Conservation (phyloP, 2,888 invertebrate genomes). For the Euplagia quadripunctaria region DNA sequence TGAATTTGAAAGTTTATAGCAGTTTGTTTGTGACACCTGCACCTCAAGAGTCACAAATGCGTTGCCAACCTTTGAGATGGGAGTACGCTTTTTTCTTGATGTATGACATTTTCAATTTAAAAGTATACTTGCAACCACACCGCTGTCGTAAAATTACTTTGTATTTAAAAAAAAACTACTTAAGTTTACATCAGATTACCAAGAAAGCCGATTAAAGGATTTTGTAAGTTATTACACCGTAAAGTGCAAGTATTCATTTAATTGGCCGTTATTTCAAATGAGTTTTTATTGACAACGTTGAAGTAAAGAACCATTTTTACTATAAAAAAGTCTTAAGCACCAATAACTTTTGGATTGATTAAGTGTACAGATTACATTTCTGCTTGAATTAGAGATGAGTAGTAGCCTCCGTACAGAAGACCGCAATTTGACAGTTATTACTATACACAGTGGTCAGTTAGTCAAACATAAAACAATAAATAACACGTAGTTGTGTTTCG, state of each 20-base stretch:
- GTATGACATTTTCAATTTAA: neutral
- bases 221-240: constrained; percentile 8
- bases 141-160: neutral
- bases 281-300: neutral
- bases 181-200: constrained; percentile 12
- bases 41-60: too few relatives aligned
- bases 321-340: neutral
- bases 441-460: too few relatives aligned
- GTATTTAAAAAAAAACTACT: constrained; percentile 1
- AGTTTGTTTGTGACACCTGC: too few relatives aligned
- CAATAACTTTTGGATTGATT: neutral
- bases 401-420: too few relatives aligned
- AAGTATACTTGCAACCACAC: neutral
- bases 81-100: too few relatives aligned
- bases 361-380: too few relatives aligned
- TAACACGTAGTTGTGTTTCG: too few relatives aligned
- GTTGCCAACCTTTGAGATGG: too few relatives aligned
- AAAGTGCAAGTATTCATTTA: neutral
- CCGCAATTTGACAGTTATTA: too few relatives aligned
- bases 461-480: too few relatives aligned
- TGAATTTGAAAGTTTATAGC: too few relatives aligned
- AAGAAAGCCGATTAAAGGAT: constrained; percentile 10
- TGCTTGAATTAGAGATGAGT: neutral
- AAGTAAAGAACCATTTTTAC: neutral
- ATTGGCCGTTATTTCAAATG: neutral